A percentile compares a stretch with the other conserved stretches of the same genome.
These are phyloP conservation scores for Centruroides vittatus DNA, from an alignment of 1,140 invertebrate genomes.

Conservation along the genomic window DNA sequence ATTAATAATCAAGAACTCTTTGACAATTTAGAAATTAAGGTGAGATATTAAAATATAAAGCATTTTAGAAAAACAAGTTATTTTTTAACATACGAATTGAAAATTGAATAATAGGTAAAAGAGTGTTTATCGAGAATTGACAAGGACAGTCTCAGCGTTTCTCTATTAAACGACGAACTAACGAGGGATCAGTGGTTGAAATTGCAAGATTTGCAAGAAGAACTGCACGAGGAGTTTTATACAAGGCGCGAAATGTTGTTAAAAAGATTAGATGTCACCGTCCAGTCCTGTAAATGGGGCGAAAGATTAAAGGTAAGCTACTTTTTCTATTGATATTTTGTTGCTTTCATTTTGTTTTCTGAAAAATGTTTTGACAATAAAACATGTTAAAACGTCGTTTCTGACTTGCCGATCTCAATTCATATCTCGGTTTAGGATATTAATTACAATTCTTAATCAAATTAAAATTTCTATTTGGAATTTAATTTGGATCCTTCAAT, in stretches of 20 bases:
- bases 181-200: slow-evolving; percentile 67
- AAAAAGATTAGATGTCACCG: slow-evolving; percentile 80
- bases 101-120: slow-evolving; percentile 34
- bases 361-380: no score
- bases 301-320: slow-evolving; percentile 5
- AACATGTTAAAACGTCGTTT: no score
- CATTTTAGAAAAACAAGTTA: no score
- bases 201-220: slow-evolving; percentile 48
- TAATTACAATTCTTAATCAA: no score
- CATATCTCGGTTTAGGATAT: no score
- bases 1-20: no score
- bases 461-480: no score
- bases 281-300: slow-evolving; percentile 60
- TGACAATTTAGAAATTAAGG: no score
- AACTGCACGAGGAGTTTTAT: slow-evolving; percentile 65
- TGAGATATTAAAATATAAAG: no score
- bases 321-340: not conserved
- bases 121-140: slow-evolving; percentile 43
- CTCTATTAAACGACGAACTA: slow-evolving; percentile 56
- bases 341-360: not conserved
- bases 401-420: no score
- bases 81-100: no score
- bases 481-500: no score
- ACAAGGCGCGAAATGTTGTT: slow-evolving; percentile 72
- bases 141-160: slow-evolving; percentile 41